phyloP scores from a whole-genome alignment of 2,888 invertebrate species.

The Proisotoma minuta region DNA sequence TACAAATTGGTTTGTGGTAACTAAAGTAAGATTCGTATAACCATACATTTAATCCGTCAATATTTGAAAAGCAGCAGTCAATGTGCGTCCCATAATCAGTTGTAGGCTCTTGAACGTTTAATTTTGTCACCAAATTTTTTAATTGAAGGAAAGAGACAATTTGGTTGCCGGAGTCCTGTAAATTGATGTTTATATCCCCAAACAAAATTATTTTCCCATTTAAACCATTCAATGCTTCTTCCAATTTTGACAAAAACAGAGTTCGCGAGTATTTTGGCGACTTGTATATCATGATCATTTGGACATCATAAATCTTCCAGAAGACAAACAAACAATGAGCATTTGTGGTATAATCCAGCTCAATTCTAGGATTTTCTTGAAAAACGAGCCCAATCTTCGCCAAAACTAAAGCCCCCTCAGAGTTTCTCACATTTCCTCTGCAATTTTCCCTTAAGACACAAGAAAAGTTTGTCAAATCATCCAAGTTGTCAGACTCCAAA shows the following conservation, averaged over 20 bases:
- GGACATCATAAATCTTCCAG: neutral
- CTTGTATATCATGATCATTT: neutral
- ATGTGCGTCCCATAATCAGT: neutral
- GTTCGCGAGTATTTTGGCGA: neutral
- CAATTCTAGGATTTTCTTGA: neutral
- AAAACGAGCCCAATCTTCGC: neutral
- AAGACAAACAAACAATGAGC: neutral
- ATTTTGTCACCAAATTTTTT: neutral
- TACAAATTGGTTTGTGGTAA: slow-evolving; percentile 20
- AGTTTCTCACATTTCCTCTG: neutral
- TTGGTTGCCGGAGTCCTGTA: neutral
- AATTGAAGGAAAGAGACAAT: neutral
- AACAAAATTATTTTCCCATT: neutral
- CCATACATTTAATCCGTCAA: neutral
- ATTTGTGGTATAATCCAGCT: neutral
- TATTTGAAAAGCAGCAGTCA: neutral
- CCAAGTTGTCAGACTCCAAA: neutral
- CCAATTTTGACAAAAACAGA: neutral
- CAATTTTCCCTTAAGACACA: neutral
- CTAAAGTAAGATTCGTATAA: slow-evolving; percentile 21
- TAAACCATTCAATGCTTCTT: neutral
- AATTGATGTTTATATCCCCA: slow-evolving; percentile 4
- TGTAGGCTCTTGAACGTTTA: neutral
- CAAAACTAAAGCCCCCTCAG: neutral
- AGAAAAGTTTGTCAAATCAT: neutral